These are phyloP conservation scores for Molorchus minor DNA, from an alignment of 2,888 invertebrate species.

Conservation along the genomic window DNA sequence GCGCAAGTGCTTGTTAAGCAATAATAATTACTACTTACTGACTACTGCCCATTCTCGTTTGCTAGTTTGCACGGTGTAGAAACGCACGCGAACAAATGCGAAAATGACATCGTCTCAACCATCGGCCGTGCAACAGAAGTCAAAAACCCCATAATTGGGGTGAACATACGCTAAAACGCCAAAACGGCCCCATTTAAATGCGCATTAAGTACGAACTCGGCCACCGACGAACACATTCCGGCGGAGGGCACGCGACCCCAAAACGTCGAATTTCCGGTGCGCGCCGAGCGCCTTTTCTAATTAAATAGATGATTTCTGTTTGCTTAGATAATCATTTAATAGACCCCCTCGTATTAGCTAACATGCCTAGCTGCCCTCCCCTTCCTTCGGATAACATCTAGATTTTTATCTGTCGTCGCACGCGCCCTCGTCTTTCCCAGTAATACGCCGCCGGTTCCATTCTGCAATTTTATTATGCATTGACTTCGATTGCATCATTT, in stretches of 20 bases:
- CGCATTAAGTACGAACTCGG: slow-evolving; percentile 36
- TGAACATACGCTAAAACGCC: slow-evolving; percentile 20
- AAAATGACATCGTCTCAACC: too few relatives aligned
- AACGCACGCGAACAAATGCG: too few relatives aligned
- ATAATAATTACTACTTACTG: too few relatives aligned
- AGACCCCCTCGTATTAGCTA: slow-evolving; percentile 61
- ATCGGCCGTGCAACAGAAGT: slow-evolving; percentile 8
- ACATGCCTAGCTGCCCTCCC: slow-evolving; percentile 61
- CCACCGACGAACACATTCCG: slow-evolving; percentile 33
- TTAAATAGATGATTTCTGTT: slow-evolving; percentile 66
- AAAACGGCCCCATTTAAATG: slow-evolving; percentile 13
- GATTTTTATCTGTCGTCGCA: slow-evolving; percentile 47
- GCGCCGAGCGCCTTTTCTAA: slow-evolving; percentile 60
- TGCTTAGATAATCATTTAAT: slow-evolving; percentile 65
- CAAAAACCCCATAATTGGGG: slow-evolving; percentile 14
- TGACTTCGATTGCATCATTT: slow-evolving; percentile 27
- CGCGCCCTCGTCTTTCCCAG: slow-evolving; percentile 45
- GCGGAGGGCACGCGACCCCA: slow-evolving; percentile 55
- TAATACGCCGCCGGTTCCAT: slow-evolving; percentile 20
- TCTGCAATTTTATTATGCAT: slow-evolving; percentile 33
- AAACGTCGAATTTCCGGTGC: slow-evolving; percentile 59
- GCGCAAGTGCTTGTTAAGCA: too few relatives aligned
- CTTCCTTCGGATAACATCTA: slow-evolving; percentile 51
- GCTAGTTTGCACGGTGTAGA: too few relatives aligned
- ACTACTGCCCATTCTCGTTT: too few relatives aligned